Percentiles rank a stretch among this genome's conserved stretches.
Conservation (phyloP, 2,888 invertebrate species). For the Drosophila mimetica region DNA sequence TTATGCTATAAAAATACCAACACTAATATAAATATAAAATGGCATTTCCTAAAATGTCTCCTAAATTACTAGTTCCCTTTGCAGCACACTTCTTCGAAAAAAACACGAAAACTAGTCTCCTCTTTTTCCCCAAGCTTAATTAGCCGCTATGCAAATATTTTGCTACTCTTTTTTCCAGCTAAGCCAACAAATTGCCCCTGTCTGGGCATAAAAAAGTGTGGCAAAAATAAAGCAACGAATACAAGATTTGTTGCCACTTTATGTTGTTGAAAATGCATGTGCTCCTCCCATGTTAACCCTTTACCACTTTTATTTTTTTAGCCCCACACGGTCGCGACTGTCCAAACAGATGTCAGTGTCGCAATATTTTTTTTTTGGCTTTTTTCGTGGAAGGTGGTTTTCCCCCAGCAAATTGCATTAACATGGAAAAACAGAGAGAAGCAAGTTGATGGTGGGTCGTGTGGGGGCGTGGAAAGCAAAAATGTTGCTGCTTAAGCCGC, state of each 20-base stretch:
- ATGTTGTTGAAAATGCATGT: constrained; percentile 40
- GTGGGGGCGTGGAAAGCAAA: not conserved
- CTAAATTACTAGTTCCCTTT: not conserved
- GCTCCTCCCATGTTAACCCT: constrained; percentile 4
- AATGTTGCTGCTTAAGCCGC: constrained; percentile 69
- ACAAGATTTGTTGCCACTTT: constrained; percentile 65
- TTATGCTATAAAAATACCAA: too few species aligned
- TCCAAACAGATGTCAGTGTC: constrained; percentile 50
- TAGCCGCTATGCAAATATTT: constrained; percentile 49
- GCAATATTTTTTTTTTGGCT: constrained; percentile 23
- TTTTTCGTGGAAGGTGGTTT: not conserved
- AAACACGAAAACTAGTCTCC: not conserved
- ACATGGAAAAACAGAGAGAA: constrained; percentile 62
- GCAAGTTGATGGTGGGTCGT: not conserved
- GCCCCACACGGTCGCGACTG: constrained; percentile 11
- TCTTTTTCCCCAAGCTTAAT: constrained; percentile 45
- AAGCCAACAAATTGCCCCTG: constrained; percentile 55
- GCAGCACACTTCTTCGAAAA: not conserved
- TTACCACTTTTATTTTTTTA: constrained; percentile 1
- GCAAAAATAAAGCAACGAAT: constrained; percentile 35
- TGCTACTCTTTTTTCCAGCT: constrained; percentile 35
- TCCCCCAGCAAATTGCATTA: constrained; percentile 72
- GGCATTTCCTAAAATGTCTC: not conserved
- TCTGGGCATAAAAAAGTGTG: constrained; percentile 40
- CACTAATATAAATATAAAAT: not conserved